Evolutionary conservation across 1,140 invertebrate species (phyloP).

Genomic region (Scaptomyza graminum): DNA sequence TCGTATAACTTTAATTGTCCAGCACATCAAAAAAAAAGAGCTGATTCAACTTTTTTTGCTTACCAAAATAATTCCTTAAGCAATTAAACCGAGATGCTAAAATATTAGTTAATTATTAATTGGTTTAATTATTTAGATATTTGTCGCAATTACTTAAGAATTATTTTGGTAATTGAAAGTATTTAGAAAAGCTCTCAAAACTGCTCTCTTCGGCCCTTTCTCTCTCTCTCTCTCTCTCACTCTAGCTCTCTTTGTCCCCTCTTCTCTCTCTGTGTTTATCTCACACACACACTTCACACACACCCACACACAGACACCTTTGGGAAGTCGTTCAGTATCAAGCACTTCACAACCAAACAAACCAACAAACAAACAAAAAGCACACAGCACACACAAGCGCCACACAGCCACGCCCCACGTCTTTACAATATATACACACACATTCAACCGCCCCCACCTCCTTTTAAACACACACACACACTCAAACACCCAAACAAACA

Average conservation of each 20-base stretch:
- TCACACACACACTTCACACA: not conserved
- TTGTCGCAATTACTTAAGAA: not conserved
- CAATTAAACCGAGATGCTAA: not conserved
- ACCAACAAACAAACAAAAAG: no score
- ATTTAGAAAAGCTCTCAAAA: slow-evolving; percentile 7
- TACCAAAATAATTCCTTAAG: slow-evolving; percentile 1
- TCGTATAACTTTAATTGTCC: slow-evolving; percentile 19
- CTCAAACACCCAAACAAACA: slow-evolving; percentile 12
- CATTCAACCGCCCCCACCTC: not conserved
- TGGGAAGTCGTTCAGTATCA: slow-evolving; percentile 8
- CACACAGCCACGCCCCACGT: slow-evolving; percentile 10
- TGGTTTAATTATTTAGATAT: no score
- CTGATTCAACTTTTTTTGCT: slow-evolving; percentile 4
- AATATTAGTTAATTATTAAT: no score
- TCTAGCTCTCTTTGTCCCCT: slow-evolving; percentile 8
- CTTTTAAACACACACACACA: slow-evolving; percentile 22
- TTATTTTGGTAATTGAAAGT: not conserved
- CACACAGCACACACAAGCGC: slow-evolving; percentile 6
- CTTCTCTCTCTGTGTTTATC: slow-evolving; percentile 7
- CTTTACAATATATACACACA: slow-evolving; percentile 7
- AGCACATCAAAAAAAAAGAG: not conserved
- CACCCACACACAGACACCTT: slow-evolving; percentile 1
- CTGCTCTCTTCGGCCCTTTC: slow-evolving; percentile 6
- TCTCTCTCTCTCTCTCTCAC: slow-evolving; percentile 14
- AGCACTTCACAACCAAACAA: not conserved